A percentile compares a stretch with the other conserved stretches of the same genome.
phyloP scores from a whole-genome alignment of 2,797 vertebrate genomes.

The Distichodus sexfasciatus region DNA sequence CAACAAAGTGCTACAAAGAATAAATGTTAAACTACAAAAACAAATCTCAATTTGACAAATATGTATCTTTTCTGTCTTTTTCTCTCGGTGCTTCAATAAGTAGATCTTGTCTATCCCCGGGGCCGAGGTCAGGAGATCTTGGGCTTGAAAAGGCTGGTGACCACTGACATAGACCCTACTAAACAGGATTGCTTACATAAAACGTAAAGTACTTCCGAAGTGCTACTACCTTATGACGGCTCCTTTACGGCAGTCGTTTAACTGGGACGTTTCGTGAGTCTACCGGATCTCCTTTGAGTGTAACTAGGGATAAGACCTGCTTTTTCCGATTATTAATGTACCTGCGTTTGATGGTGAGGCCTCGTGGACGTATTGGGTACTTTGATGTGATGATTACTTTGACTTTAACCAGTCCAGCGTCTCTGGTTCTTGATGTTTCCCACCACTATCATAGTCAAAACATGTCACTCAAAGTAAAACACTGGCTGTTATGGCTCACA shows the following conservation, averaged over 20 bases:
- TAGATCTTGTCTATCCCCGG: too few species aligned
- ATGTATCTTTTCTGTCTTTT: too few species aligned
- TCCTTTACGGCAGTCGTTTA: neutral
- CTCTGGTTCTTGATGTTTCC: conserved; percentile 29
- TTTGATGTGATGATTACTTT: conserved; percentile 34
- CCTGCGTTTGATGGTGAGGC: conserved; percentile 1
- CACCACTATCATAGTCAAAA: conserved; percentile 40
- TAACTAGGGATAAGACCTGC: neutral
- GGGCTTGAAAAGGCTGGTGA: too few species aligned
- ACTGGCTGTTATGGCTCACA: conserved; percentile 40
- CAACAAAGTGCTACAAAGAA: too few species aligned
- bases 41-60: too few species aligned
- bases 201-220: neutral
- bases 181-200: neutral
- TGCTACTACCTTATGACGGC: neutral
- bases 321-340: conserved; percentile 15
- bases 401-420: conserved; percentile 24
- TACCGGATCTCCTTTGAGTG: neutral
- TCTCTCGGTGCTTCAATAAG: too few species aligned
- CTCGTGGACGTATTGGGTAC: conserved; percentile 12
- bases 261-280: neutral
- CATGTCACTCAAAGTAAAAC: conserved; percentile 39
- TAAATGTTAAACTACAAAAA: too few species aligned
- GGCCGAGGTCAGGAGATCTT: too few species aligned
- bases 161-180: too few species aligned